Percentiles rank a stretch among this genome's conserved stretches.
Evolutionary conservation across 2,888 invertebrate species (phyloP).

Genomic region (Lymantria dispar): DNA sequence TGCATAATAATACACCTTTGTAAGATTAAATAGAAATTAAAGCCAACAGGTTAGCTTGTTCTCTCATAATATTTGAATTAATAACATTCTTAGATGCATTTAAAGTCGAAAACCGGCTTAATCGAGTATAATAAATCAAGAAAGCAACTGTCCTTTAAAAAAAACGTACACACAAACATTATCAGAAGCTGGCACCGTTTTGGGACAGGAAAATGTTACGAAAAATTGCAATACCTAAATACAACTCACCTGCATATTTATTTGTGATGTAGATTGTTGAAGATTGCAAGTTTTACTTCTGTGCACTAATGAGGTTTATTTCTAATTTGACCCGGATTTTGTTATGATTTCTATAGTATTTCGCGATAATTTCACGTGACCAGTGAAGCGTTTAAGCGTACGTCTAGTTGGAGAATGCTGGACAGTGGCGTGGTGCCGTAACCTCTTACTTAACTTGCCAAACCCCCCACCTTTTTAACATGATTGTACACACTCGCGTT

Average conservation of each 20-base stretch:
- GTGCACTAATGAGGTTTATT: constrained; percentile 37
- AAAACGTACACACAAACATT: constrained; percentile 26
- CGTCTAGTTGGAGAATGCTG: constrained; percentile 66
- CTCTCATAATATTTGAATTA: too few relatives aligned
- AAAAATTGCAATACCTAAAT: constrained; percentile 41
- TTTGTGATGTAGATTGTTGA: constrained; percentile 17
- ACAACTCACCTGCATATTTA: constrained; percentile 67
- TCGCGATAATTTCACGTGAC: constrained; percentile 39
- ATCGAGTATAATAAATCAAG: constrained; percentile 15
- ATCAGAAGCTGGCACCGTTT: constrained; percentile 29
- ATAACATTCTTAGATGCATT: too few relatives aligned
- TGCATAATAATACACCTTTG: constrained; percentile 11
- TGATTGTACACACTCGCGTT: constrained; percentile 21
- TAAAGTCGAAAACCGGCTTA: too few relatives aligned
- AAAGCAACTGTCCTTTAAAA: constrained; percentile 51
- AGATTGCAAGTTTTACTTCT: constrained; percentile 53
- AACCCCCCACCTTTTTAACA: constrained; percentile 44
- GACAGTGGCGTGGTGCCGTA: constrained; percentile 58
- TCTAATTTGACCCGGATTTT: constrained; percentile 61
- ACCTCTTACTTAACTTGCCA: constrained; percentile 75
- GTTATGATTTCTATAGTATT: constrained; percentile 53
- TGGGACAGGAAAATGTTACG: constrained; percentile 40
- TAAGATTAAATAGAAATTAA: background rate
- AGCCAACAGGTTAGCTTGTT: too few relatives aligned
- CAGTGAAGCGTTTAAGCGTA: constrained; percentile 54